Percentiles rank a stretch among this genome's conserved stretches.
Conservation (phyloP, 2,888 invertebrate species). For the Trissoscelio sp. region DNA sequence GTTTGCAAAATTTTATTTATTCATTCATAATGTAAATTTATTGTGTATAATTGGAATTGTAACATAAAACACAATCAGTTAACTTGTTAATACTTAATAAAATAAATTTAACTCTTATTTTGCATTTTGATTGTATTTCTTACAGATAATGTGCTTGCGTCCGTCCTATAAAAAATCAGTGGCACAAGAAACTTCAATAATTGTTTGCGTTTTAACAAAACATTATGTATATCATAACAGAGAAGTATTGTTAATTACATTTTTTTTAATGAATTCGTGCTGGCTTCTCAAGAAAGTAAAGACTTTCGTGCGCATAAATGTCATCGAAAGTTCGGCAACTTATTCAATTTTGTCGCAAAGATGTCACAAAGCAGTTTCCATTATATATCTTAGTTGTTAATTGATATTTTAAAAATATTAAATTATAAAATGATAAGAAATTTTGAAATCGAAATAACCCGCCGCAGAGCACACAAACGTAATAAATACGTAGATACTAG, state of each 20-base stretch:
- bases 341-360: background rate
- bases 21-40: background rate
- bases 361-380: slow-evolving; percentile 14
- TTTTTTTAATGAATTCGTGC: background rate
- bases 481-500: no score
- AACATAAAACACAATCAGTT: background rate
- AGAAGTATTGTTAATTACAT: background rate
- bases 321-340: background rate
- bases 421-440: no score
- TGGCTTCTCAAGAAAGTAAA: background rate
- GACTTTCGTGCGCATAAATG: slow-evolving; percentile 12
- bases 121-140: slow-evolving; percentile 13
- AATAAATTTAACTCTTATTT: background rate
- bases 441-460: background rate
- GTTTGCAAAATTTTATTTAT: slow-evolving; percentile 39
- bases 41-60: background rate
- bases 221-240: background rate
- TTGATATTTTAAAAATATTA: background rate
- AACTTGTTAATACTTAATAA: background rate
- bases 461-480: no score
- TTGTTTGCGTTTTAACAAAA: background rate
- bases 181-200: slow-evolving; percentile 21
- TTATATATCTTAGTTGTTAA: slow-evolving; percentile 8
- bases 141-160: slow-evolving; percentile 38
- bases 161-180: slow-evolving; percentile 38